Conservation (phyloP, 2,888 invertebrate species). For the Ophion slaviceki region DNA sequence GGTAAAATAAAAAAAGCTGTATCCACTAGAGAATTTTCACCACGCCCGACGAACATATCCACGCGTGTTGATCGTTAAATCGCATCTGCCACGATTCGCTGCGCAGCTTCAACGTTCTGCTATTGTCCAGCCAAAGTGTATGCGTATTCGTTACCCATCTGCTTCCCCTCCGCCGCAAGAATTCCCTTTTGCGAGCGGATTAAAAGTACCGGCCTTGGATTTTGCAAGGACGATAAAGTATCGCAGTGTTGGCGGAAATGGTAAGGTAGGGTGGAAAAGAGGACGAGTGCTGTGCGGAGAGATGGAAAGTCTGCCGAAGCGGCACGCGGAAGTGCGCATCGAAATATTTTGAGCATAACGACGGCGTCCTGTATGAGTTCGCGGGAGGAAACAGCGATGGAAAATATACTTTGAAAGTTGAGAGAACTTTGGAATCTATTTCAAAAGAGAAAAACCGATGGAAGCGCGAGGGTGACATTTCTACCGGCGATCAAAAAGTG, state of each 20-base stretch:
- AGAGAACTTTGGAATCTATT: slow-evolving; percentile 30
- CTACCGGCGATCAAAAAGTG: too few species aligned
- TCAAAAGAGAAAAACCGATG: too few species aligned
- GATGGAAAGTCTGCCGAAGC: slow-evolving; percentile 19
- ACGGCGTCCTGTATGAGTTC: slow-evolving; percentile 16
- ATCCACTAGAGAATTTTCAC: slow-evolving; percentile 14
- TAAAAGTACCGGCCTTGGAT: slow-evolving; percentile 34
- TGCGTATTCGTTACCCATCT: neutral
- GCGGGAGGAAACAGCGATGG: slow-evolving; percentile 25
- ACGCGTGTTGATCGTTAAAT: slow-evolving; percentile 61
- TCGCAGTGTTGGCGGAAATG: neutral
- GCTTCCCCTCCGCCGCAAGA: neutral
- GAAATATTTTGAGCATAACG: slow-evolving; percentile 60
- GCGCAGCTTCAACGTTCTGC: slow-evolving; percentile 43
- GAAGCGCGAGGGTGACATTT: too few species aligned
- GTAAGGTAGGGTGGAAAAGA: neutral
- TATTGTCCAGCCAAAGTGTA: slow-evolving; percentile 11
- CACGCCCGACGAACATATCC: slow-evolving; percentile 5
- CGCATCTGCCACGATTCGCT: slow-evolving; percentile 55
- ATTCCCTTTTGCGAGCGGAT: slow-evolving; percentile 31
- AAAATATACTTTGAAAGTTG: slow-evolving; percentile 5
- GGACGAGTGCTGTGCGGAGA: neutral
- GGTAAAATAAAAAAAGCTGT: neutral
- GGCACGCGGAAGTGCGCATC: slow-evolving; percentile 54
- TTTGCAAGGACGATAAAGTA: slow-evolving; percentile 3